These are phyloP conservation scores for Cotesia vestalis DNA, from an alignment of 1,140 invertebrate genomes.

Conservation along the genomic window DNA sequence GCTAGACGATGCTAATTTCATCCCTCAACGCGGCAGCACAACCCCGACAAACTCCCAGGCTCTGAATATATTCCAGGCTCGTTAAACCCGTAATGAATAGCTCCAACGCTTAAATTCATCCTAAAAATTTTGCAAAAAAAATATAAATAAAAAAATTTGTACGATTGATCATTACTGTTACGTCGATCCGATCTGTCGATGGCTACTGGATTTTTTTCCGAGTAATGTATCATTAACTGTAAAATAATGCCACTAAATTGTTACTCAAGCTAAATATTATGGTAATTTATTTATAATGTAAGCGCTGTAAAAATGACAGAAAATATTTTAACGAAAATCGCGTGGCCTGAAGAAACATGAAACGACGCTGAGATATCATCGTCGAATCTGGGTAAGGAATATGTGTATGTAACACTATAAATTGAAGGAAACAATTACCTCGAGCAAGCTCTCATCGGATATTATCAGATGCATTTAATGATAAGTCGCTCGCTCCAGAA, in stretches of 20 bases:
- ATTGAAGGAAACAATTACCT: conserved; percentile 61
- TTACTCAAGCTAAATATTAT: background rate
- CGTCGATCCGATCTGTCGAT: no score
- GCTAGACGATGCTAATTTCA: conserved; percentile 43
- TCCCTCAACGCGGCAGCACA: background rate
- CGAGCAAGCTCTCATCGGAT: conserved; percentile 30
- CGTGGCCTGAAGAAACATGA: conserved; percentile 53
- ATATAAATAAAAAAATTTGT: no score
- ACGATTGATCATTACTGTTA: no score
- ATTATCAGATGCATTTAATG: conserved; percentile 54
- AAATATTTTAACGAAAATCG: background rate
- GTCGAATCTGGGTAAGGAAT: conserved; percentile 23
- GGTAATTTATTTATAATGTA: background rate
- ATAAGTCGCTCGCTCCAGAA: conserved; percentile 48
- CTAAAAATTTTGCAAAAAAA: no score
- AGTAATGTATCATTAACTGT: background rate
- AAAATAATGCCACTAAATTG: background rate
- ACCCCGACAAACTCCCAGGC: background rate
- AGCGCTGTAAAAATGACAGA: conserved; percentile 17
- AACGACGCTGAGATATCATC: conserved; percentile 57
- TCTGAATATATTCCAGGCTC: no score
- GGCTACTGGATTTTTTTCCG: no score
- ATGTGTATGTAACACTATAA: conserved; percentile 58
- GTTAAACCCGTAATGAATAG: no score
- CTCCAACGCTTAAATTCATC: no score